Evolutionary conservation across 2,113 vertebrate species (phyloP), one percentile per base, ranked within the genome.

Genomic region (Phyllostomus discolor): DNA sequence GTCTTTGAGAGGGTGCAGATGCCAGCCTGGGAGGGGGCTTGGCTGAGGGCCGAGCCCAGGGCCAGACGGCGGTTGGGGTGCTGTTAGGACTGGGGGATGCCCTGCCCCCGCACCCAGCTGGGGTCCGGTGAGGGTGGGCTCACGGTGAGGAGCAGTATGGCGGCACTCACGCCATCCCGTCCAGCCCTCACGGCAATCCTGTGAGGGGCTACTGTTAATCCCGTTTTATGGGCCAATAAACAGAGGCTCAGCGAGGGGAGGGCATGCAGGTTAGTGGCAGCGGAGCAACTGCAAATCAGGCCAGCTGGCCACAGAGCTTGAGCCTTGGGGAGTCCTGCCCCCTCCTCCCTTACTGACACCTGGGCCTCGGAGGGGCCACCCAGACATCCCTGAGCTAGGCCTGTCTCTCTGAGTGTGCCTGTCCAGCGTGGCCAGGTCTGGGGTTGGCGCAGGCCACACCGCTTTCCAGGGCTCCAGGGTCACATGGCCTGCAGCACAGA

Each of bases 161-260:
- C 48, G 12, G n/a, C 0, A 0, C 70, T 19, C 70, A 12, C 11
- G 0, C 22, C 1, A 1, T 10, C 46, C 59, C 3, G 0, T 33
- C 41, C 59, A 14, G 57, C 33, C 50, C 2, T 31, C 43, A 16
- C n/a, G 6, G 15, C 22, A 15, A 1, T n/a, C 17, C 46, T 7
- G 20, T 7, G 38, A 79, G 62, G 17, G 41, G 76, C 6, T 6
- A 6, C 11, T 1, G 28, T 26, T 41, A 5, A 46, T 46, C 67
- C 80, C 46, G 24, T 31, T 86, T 78, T 48, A 57, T 52, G 88
- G 92, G 72, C 1, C 14, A 43, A 57, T 24, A 54, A 85, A 62
- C 12, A 4, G n/a, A 95, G 73, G 67, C 78, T 73, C 73, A 15
- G 64, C 3, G 14, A 79, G 72, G 26, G 33, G n/a, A 14, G 20